Evolutionary conservation across 1,140 invertebrate species (phyloP).

Genomic region (Thaumetopoea pityocampa): DNA sequence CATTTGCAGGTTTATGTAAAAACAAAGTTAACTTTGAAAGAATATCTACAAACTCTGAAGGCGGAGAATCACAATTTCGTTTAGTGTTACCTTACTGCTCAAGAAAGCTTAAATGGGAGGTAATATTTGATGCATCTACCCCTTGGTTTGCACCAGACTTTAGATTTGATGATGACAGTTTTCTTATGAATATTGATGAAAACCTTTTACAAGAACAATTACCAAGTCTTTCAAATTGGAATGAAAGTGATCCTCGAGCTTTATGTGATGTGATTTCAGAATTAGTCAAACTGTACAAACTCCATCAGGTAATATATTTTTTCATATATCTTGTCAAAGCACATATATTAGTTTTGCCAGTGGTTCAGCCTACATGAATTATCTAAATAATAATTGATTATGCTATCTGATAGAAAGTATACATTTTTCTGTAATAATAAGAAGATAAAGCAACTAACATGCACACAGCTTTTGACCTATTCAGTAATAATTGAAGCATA

Average conservation of each 20-base stretch:
- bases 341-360: no score
- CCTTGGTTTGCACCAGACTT: conserved; percentile 70
- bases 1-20: conserved; percentile 54
- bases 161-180: conserved; percentile 76
- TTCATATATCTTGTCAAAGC: no score
- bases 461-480: no score
- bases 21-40: conserved; percentile 61
- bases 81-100: conserved; percentile 65
- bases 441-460: no score
- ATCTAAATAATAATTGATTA: no score
- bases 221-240: conserved; percentile 77
- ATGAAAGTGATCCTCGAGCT: conserved; percentile 69
- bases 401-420: no score
- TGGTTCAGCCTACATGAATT: no score
- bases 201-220: conserved; percentile 65
- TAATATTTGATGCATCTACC: conserved; percentile 57
- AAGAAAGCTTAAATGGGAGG: conserved; percentile 67
- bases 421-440: no score
- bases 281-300: conserved; percentile 74
- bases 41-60: conserved; percentile 36
- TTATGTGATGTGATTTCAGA: conserved; percentile 76
- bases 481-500: no score
- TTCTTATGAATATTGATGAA: conserved; percentile 72
- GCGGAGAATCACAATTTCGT: conserved; percentile 50
- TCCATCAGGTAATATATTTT: conserved; percentile 70